phyloP scores from a whole-genome alignment of 2,797 vertebrate genomes.

The Glyptemys insculpta region DNA sequence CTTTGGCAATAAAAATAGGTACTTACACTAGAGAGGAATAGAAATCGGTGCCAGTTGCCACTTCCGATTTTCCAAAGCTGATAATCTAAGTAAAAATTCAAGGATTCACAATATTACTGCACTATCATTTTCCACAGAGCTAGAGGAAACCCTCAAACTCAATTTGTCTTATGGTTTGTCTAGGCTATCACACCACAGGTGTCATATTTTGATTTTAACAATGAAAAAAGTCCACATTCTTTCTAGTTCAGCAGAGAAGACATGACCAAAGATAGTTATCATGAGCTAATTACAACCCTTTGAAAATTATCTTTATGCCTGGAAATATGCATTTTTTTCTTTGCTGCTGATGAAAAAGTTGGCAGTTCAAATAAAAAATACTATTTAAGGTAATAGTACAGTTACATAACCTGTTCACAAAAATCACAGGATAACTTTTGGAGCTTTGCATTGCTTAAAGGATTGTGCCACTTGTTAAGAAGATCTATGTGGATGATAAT shows the following conservation, averaged over 20 bases:
- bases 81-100: conserved; percentile 72
- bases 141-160: conserved; percentile 50
- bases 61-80: conserved; percentile 56
- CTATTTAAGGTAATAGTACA: conserved; percentile 86
- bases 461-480: conserved; percentile 63
- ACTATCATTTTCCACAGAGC: conserved; percentile 64
- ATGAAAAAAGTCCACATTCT: conserved; percentile 73
- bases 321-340: conserved; percentile 72
- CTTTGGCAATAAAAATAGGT: conserved; percentile 36
- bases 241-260: conserved; percentile 62
- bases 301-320: conserved; percentile 82
- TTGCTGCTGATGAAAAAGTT: conserved; percentile 75
- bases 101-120: conserved; percentile 54
- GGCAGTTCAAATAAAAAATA: conserved; percentile 82
- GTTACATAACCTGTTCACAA: conserved; percentile 85
- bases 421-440: conserved; percentile 81
- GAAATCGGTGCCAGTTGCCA: conserved; percentile 54
- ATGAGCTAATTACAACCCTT: conserved; percentile 81
- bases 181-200: conserved; percentile 55
- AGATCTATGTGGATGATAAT: conserved; percentile 78
- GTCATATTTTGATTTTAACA: conserved; percentile 67
- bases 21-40: conserved; percentile 31
- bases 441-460: conserved; percentile 71
- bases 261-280: conserved; percentile 80
- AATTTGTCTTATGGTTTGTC: conserved; percentile 55